Evolutionary conservation across 2,113 vertebrate species (phyloP).

Genomic region (Edolisoma coerulescens): DNA sequence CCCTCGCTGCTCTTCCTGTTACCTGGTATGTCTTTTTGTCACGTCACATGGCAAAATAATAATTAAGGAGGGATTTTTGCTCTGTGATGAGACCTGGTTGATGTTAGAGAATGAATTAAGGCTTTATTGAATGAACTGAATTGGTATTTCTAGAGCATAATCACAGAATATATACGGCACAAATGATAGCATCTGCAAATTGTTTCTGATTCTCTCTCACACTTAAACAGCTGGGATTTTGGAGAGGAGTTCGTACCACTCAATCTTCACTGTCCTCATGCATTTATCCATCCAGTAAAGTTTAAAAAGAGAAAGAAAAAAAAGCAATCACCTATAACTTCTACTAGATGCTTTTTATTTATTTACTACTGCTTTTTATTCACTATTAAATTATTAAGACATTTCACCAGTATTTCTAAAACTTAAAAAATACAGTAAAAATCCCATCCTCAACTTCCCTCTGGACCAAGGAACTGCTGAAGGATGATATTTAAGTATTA

Average conservation of each 20-base stretch:
- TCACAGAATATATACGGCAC: background rate
- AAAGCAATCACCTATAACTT: background rate
- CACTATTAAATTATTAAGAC: background rate
- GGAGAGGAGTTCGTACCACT: background rate
- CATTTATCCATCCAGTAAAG: background rate
- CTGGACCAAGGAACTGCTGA: background rate
- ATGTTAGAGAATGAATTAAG: background rate
- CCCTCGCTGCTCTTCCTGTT: background rate
- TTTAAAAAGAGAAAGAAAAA: background rate
- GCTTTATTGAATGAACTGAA: background rate
- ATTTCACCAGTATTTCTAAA: background rate
- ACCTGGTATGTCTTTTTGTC: background rate
- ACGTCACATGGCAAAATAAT: background rate
- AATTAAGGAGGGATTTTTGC: background rate
- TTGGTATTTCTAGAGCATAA: background rate
- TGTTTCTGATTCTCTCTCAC: background rate
- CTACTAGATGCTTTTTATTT: background rate
- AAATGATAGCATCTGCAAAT: background rate
- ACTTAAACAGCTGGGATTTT: background rate
- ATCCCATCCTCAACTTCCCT: background rate
- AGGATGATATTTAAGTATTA: background rate
- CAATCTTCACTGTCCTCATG: background rate
- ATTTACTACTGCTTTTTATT: background rate
- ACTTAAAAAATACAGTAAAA: background rate
- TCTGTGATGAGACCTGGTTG: background rate